These are phyloP conservation scores for Drepana arcuata DNA, from an alignment of 1,140 invertebrate species.

Conservation along the genomic window DNA sequence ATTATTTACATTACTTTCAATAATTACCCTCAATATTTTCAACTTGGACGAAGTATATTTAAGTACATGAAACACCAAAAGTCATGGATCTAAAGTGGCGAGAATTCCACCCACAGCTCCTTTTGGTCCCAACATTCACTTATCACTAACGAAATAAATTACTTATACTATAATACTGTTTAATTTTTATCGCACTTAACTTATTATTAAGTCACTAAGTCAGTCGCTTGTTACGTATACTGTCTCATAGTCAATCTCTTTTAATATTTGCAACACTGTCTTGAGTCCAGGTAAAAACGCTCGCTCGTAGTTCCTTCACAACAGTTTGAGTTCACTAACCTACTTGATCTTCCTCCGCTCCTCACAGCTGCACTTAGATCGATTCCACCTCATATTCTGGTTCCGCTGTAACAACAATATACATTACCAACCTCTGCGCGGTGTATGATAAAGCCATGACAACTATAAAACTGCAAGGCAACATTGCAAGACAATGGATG, in stretches of 20 bases:
- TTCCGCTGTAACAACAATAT: slow-evolving; percentile 52
- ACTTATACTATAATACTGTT: slow-evolving; percentile 64
- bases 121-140: slow-evolving; percentile 54
- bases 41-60: too few species aligned
- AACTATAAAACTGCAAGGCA: slow-evolving; percentile 21
- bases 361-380: slow-evolving; percentile 54
- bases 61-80: slow-evolving; percentile 15
- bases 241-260: too few species aligned
- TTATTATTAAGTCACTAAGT: slow-evolving; percentile 41
- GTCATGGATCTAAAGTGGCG: slow-evolving; percentile 31
- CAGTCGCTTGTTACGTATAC: slow-evolving; percentile 33
- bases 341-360: slow-evolving; percentile 24
- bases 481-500: slow-evolving; percentile 61
- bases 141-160: slow-evolving; percentile 38
- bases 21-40: too few species aligned
- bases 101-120: slow-evolving; percentile 46
- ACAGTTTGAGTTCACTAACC: too few species aligned
- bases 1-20: too few species aligned
- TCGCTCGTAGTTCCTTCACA: too few species aligned
- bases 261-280: slow-evolving; percentile 9
- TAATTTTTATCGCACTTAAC: slow-evolving; percentile 37
- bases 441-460: too few species aligned
- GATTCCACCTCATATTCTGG: slow-evolving; percentile 61
- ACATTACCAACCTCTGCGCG: slow-evolving; percentile 9
- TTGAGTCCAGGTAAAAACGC: too few species aligned